These are phyloP conservation scores for Cylas formicarius DNA, from an alignment of 1,140 invertebrate species.

Conservation along the genomic window DNA sequence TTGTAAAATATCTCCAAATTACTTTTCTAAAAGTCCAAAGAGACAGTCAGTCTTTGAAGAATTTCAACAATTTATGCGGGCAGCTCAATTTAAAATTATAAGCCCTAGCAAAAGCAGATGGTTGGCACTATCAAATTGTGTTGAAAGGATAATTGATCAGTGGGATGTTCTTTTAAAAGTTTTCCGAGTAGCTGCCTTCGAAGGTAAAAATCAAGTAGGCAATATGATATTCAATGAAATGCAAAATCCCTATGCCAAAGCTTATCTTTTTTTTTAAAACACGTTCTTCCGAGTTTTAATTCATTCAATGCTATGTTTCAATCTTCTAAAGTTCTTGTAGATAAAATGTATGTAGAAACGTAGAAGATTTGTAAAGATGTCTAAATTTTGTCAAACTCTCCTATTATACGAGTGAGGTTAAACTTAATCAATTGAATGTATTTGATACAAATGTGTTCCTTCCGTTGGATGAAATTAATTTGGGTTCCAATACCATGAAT, in stretches of 20 bases:
- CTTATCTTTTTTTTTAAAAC: slow-evolving; percentile 33
- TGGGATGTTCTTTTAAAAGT: slow-evolving; percentile 33
- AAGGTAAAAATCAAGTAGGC: slow-evolving; percentile 35
- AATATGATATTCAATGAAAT: slow-evolving; percentile 33
- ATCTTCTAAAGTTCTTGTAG: slow-evolving; percentile 30
- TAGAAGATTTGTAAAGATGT: slow-evolving; percentile 15
- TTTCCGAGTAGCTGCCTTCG: slow-evolving; percentile 30
- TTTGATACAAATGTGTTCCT: slow-evolving; percentile 10
- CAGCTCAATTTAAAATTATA: slow-evolving; percentile 37
- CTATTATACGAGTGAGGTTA: slow-evolving; percentile 5
- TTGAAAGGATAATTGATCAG: slow-evolving; percentile 35
- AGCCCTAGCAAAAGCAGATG: slow-evolving; percentile 34
- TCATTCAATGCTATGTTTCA: slow-evolving; percentile 39
- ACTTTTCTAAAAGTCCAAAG: slow-evolving; percentile 32
- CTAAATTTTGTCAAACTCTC: slow-evolving; percentile 12
- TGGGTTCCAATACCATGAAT: slow-evolving; percentile 13
- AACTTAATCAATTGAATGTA: slow-evolving; percentile 12
- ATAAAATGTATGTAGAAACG: slow-evolving; percentile 28
- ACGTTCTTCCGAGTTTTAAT: slow-evolving; percentile 26
- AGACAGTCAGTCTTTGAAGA: slow-evolving; percentile 33
- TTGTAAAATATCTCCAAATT: slow-evolving; percentile 8
- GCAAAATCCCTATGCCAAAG: slow-evolving; percentile 30
- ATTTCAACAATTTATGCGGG: slow-evolving; percentile 36
- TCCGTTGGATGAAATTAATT: slow-evolving; percentile 13
- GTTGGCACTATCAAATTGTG: slow-evolving; percentile 38